Percentiles rank a stretch among this genome's conserved stretches.
These are phyloP conservation scores for Phocoena sinus DNA, from an alignment of 2,113 vertebrate species.

Conservation along the genomic window DNA sequence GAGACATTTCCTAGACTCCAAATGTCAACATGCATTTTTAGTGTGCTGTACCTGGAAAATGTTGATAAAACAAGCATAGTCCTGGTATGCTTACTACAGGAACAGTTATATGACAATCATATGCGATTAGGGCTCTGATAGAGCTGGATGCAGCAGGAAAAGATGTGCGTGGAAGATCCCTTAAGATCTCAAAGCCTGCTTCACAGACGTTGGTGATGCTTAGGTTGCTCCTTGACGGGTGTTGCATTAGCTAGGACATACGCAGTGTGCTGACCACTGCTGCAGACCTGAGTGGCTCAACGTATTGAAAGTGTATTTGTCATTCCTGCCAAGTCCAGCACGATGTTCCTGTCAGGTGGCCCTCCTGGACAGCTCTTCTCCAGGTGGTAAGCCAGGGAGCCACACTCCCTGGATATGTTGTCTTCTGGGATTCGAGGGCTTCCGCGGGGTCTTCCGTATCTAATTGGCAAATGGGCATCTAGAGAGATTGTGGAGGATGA, in stretches of 20 bases:
- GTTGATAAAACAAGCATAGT: neutral
- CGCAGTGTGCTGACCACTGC: neutral
- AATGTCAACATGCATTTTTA: neutral
- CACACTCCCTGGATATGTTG: neutral
- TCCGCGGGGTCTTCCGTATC: neutral
- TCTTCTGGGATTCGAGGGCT: neutral
- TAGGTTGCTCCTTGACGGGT: fast-evolving
- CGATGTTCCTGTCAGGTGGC: neutral
- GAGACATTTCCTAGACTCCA: neutral
- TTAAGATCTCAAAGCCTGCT: too few species aligned
- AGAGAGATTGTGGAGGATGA: too few species aligned
- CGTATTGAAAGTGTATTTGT: neutral
- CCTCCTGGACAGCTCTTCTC: neutral
- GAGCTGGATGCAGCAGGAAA: too few species aligned
- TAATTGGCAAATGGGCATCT: neutral
- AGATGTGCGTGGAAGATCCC: fast-evolving
- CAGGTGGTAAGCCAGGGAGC: neutral
- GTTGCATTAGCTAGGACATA: fast-evolving
- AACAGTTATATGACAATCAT: fast-evolving
- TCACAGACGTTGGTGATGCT: fast-evolving
- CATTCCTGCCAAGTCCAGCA: neutral
- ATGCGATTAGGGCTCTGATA: neutral
- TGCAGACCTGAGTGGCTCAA: neutral
- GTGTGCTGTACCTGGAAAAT: neutral
- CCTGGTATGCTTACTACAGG: neutral